Percentiles rank a stretch among this genome's conserved stretches.
phyloP scores from a whole-genome alignment of 1,140 invertebrate genomes.

The Heterodera schachtii region DNA sequence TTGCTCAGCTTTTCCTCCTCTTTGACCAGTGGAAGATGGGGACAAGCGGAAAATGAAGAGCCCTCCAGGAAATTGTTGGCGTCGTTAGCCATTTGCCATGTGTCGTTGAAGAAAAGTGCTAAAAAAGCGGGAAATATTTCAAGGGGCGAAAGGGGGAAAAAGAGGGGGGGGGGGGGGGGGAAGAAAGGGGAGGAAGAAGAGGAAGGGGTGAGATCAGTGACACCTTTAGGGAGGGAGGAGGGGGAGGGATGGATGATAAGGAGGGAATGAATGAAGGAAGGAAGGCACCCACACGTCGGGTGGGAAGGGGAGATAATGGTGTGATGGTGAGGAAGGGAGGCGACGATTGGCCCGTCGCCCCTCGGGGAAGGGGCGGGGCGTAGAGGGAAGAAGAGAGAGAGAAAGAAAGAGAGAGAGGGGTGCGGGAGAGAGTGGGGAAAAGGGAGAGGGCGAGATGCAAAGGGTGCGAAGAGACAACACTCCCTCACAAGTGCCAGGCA shows the following conservation, averaged over 20 bases:
- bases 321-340: constrained; percentile 16
- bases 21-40: background rate
- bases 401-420: background rate
- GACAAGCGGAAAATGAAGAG: background rate
- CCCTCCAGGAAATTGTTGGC: background rate
- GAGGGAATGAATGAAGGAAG: constrained; percentile 9
- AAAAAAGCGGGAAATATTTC: constrained; percentile 4
- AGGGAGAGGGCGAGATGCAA: background rate
- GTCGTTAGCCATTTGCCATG: background rate
- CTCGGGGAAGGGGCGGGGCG: background rate
- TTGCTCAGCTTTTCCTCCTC: background rate
- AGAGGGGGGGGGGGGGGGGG: background rate
- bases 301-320: constrained; percentile 8
- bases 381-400: background rate
- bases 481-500: background rate
- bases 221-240: constrained; percentile 1
- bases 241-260: background rate
- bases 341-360: constrained; percentile 2
- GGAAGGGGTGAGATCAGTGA: constrained; percentile 19
- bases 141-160: background rate
- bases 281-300: constrained; percentile 1
- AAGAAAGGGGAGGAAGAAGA: too few species aligned
- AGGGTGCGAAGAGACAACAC: constrained; percentile 2
- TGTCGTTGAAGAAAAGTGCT: background rate
- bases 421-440: background rate